Evolutionary conservation across 2,113 vertebrate species (phyloP).

Genomic region (Thymallus thymallus): DNA sequence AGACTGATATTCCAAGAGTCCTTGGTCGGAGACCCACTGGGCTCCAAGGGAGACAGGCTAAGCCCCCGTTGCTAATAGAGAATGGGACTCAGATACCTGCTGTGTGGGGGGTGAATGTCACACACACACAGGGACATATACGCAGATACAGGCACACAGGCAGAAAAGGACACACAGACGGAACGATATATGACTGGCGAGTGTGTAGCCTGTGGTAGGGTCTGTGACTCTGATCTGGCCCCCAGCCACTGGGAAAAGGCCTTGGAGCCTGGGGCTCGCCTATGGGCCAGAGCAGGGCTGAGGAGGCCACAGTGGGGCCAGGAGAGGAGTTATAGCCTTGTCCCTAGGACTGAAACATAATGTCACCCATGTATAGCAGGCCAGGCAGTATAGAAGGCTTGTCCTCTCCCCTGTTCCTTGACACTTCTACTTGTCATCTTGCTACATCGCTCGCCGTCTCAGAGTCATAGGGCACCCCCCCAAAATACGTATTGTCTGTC

Average conservation of each 20-base stretch:
- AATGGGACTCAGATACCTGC: conserved; percentile 4
- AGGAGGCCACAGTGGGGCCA: conserved; percentile 52
- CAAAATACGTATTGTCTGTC: no score
- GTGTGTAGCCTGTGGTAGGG: conserved; percentile 58
- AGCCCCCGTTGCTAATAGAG: conserved; percentile 53
- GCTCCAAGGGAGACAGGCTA: conserved; percentile 41
- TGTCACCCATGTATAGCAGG: background rate
- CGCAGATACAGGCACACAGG: conserved; percentile 8
- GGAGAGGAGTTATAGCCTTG: conserved; percentile 31
- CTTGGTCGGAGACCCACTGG: conserved; percentile 50
- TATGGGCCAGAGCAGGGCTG: conserved; percentile 56
- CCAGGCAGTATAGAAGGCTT: no score
- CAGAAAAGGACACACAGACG: conserved; percentile 40
- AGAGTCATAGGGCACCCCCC: no score
- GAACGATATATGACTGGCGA: conserved; percentile 40
- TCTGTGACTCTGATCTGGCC: conserved; percentile 62
- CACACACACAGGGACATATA: conserved; percentile 40
- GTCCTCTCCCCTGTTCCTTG: no score
- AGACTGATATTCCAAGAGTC: conserved; percentile 62
- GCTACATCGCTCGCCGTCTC: no score
- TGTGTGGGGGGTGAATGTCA: background rate
- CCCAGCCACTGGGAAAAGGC: conserved; percentile 57
- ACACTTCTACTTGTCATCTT: no score
- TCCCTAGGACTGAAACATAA: conserved; percentile 6
- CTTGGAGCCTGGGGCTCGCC: conserved; percentile 54